Evolutionary conservation across 2,113 vertebrate species (phyloP), one percentile per base, ranked within the genome.

Genomic region (Nettapus auritus): DNA sequence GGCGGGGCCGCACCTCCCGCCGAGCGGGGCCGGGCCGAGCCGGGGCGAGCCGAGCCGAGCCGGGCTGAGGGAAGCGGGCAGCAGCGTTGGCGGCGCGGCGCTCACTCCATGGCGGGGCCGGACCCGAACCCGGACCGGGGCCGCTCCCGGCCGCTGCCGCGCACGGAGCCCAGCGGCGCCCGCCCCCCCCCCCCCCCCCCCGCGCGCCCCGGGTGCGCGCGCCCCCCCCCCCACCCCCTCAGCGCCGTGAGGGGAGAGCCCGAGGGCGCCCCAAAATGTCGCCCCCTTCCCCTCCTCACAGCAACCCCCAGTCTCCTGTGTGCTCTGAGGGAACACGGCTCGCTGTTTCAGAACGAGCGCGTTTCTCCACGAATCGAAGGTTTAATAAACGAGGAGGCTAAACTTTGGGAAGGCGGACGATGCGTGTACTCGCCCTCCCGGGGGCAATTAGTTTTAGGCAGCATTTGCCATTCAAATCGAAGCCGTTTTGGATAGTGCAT

Each of bases 61-160:
- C 46, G 46, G 46, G 46, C 46, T 48, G 46, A 48, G 62, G n/a
- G 63, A 23, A 28, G 38, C 90, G 70, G 82, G 46, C 84, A 78
- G 74, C 44, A 46, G 82, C 95, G 50, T 86, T 94, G 84, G 84
- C 22, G 14, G 85, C 46, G 46, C 46, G 46, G 46, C 20, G 92
- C 59, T 96, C 94, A 97, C 96, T 96, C 97, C 97, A 97, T 96
- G 81, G 96, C 96, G 94, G 11, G 46, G 46, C 46, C 46, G 20
- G 46, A 46, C 46, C 46, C 46, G 46, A 46, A 46, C 46, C 46
- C 46, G 46, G 46, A 46, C 46, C 46, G 46, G 46, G 46, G 46
- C 46, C 46, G 46, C 46, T 46, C 46, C 46, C 46, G 46, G 46
- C 46, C 20, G 20, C 46, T 46, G 46, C 46, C 46, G 46, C 46